A percentile compares a stretch with the other conserved stretches of the same genome.
Evolutionary conservation across 2,113 vertebrate genomes (phyloP).

Genomic region (Anolis sagrei): DNA sequence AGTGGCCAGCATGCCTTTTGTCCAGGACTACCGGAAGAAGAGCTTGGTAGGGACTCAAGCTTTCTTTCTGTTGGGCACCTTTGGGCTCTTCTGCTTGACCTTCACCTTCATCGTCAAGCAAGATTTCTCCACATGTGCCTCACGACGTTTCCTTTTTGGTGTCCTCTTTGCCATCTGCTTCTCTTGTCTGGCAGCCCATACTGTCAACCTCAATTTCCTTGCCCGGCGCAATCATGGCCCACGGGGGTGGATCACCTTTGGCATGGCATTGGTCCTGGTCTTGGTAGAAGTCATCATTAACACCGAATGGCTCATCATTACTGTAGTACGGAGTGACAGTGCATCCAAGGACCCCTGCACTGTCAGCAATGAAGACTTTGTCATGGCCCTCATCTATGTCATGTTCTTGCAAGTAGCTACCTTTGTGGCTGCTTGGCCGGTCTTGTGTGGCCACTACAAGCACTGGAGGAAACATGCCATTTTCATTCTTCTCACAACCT

Average conservation of each 20-base stretch:
- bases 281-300: slow-evolving; percentile 94
- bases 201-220: slow-evolving; percentile 84
- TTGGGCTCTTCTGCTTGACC: slow-evolving; percentile 90
- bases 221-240: slow-evolving; percentile 75
- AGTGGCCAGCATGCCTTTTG: slow-evolving; percentile 89
- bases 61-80: slow-evolving; percentile 83
- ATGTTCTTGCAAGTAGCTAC: slow-evolving; percentile 84
- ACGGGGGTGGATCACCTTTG: slow-evolving; percentile 78
- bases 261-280: slow-evolving; percentile 79
- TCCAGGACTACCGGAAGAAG: slow-evolving; percentile 77
- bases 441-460: slow-evolving; percentile 79
- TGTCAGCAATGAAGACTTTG: slow-evolving; percentile 88
- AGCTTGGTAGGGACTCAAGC: slow-evolving; percentile 82
- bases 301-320: slow-evolving; percentile 93
- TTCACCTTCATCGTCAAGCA: slow-evolving; percentile 90
- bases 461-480: slow-evolving; percentile 82
- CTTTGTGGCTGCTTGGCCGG: slow-evolving; percentile 72
- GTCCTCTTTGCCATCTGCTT: slow-evolving; percentile 92
- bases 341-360: slow-evolving; percentile 71
- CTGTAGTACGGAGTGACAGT: slow-evolving; percentile 73
- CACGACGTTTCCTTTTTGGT: slow-evolving; percentile 92
- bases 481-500: slow-evolving; percentile 79
- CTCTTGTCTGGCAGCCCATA: slow-evolving; percentile 86
- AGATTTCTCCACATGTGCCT: slow-evolving; percentile 88
- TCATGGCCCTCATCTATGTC: slow-evolving; percentile 93